phyloP scores from a whole-genome alignment of 1,140 invertebrate species.

The Samia ricini region DNA sequence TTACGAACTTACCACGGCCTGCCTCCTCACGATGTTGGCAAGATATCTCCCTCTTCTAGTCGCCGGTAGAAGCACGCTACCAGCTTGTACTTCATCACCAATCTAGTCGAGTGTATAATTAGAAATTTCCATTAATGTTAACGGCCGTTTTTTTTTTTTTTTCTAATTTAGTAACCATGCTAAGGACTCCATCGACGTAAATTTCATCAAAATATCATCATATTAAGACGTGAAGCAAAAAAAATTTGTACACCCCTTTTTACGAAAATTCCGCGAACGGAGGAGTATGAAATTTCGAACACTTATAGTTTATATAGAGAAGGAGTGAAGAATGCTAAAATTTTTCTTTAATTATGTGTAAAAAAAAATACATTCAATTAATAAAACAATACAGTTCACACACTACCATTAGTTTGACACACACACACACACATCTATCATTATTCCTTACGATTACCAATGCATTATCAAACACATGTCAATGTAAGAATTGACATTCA shows the following conservation, averaged over 20 bases:
- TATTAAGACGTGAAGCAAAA: neutral
- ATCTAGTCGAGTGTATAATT: slow-evolving; percentile 28
- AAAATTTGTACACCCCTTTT: neutral
- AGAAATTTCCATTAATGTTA: neutral
- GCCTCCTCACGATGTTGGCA: slow-evolving; percentile 60
- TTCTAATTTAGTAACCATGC: neutral
- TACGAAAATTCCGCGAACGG: no score
- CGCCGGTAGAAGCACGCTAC: slow-evolving; percentile 58
- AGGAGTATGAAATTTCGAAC: no score
- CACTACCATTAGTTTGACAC: no score
- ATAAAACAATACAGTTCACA: no score
- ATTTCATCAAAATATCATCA: neutral
- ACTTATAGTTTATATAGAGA: no score
- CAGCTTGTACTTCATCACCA: slow-evolving; percentile 53
- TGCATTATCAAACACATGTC: no score
- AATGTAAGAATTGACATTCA: no score
- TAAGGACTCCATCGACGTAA: neutral
- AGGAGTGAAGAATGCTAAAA: no score
- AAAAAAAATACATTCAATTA: no score
- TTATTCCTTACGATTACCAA: no score
- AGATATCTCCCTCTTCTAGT: slow-evolving; percentile 56
- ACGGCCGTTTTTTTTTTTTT: no score
- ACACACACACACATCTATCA: no score
- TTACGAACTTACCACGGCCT: slow-evolving; percentile 61
- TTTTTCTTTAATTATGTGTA: neutral